Conservation (phyloP, 1,140 invertebrate genomes). For the Aphaenogaster ashmeadi region DNA sequence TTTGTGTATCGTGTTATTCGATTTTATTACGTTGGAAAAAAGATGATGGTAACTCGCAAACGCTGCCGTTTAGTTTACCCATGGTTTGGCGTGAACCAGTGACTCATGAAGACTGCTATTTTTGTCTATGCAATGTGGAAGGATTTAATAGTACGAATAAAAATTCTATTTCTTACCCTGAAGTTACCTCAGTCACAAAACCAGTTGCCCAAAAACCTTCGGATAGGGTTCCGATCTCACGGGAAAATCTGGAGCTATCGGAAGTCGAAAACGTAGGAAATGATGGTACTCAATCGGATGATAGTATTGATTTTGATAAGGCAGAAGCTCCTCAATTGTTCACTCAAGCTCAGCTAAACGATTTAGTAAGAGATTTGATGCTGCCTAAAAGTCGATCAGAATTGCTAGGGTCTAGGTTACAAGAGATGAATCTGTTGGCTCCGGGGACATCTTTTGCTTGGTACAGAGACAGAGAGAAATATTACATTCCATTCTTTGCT, state of each 20-base stretch:
- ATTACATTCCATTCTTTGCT: constrained; percentile 66
- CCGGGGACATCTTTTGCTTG: constrained; percentile 52
- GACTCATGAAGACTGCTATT: constrained; percentile 17
- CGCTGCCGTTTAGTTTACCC: constrained; percentile 62
- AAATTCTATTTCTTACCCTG: neutral
- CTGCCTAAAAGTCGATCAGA: constrained; percentile 74
- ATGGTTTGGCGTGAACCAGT: constrained; percentile 6
- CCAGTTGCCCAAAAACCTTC: neutral
- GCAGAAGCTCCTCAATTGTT: constrained; percentile 41
- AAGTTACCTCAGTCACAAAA: constrained; percentile 16
- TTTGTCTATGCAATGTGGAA: neutral
- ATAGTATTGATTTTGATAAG: constrained; percentile 10
- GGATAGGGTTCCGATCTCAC: neutral
- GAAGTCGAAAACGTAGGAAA: neutral
- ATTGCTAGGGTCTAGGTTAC: constrained; percentile 72
- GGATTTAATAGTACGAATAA: constrained; percentile 32
- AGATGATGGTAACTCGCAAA: neutral
- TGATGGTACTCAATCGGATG: neutral
- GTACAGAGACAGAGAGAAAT: constrained; percentile 67
- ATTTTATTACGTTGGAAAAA: neutral
- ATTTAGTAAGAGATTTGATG: constrained; percentile 76
- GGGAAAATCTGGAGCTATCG: neutral
- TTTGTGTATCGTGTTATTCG: neutral
- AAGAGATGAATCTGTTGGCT: constrained; percentile 51
- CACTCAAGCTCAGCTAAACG: constrained; percentile 77